A percentile compares a stretch with the other conserved stretches of the same genome.
Conservation (phyloP, 1,140 invertebrate genomes). For the Brachionus paranguensis region DNA sequence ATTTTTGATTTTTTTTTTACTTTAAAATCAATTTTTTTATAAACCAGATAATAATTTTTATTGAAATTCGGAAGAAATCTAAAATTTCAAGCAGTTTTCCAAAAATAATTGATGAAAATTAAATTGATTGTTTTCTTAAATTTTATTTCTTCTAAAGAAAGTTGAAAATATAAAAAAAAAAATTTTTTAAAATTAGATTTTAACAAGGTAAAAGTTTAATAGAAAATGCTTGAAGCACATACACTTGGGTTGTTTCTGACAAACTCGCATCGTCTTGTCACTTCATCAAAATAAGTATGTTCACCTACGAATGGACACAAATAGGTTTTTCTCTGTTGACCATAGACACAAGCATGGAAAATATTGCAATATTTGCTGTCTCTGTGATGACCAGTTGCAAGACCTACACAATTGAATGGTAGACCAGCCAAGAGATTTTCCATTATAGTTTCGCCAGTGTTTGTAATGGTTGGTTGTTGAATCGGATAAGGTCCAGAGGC, state of each 20-base stretch:
- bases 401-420: slow-evolving; percentile 22
- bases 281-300: slow-evolving; percentile 36
- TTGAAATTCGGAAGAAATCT: too few species aligned
- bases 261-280: not conserved
- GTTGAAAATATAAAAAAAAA: too few species aligned
- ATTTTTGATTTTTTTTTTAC: too few species aligned
- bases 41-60: too few species aligned
- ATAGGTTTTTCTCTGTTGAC: slow-evolving; percentile 8
- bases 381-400: not conserved
- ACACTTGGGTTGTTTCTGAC: not conserved
- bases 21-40: too few species aligned
- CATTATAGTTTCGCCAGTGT: slow-evolving; percentile 16
- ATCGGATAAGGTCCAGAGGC: not conserved
- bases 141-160: too few species aligned
- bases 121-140: too few species aligned
- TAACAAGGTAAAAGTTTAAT: not conserved
- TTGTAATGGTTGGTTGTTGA: slow-evolving; percentile 5
- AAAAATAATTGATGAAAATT: too few species aligned
- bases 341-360: slow-evolving; percentile 18
- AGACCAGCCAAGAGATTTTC: not conserved
- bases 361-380: slow-evolving; percentile 12
- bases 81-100: too few species aligned
- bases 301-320: slow-evolving; percentile 16
- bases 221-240: not conserved
- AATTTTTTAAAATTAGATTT: too few species aligned